Evolutionary conservation across 1,140 invertebrate genomes (phyloP).

Genomic region (Drosophila nigromelanica): DNA sequence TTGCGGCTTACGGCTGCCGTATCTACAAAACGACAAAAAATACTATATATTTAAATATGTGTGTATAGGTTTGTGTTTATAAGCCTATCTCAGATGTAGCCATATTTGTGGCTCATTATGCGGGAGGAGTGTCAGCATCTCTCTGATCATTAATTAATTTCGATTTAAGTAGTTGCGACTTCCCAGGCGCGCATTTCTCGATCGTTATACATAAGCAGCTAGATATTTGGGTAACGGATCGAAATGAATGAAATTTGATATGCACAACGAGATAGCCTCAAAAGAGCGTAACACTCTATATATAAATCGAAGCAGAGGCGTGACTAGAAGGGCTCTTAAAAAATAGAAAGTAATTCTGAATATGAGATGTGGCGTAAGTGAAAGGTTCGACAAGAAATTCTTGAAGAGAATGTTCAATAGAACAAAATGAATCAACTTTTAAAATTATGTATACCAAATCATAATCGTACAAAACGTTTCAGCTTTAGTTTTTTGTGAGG

Average conservation of each 20-base stretch:
- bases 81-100: constrained; percentile 43
- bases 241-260: constrained; percentile 81
- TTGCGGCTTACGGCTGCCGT: constrained; percentile 46
- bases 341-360: constrained; percentile 31
- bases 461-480: not conserved
- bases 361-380: constrained; percentile 7
- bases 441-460: not conserved
- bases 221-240: constrained; percentile 65
- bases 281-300: constrained; percentile 40
- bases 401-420: constrained; percentile 6
- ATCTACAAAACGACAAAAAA: constrained; percentile 30
- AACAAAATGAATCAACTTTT: not conserved
- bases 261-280: constrained; percentile 73
- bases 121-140: constrained; percentile 75
- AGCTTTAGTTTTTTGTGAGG: not conserved
- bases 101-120: constrained; percentile 68
- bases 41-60: constrained; percentile 23
- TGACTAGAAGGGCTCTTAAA: constrained; percentile 7
- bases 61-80: constrained; percentile 19
- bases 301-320: constrained; percentile 27
- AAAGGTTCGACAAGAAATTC: constrained; percentile 10
- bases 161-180: constrained; percentile 65
- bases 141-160: constrained; percentile 76
- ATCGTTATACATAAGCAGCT: constrained; percentile 47
- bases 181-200: constrained; percentile 46